Conservation (phyloP, 2,797 vertebrate species). For the Pseudochirops cupreus region DNA sequence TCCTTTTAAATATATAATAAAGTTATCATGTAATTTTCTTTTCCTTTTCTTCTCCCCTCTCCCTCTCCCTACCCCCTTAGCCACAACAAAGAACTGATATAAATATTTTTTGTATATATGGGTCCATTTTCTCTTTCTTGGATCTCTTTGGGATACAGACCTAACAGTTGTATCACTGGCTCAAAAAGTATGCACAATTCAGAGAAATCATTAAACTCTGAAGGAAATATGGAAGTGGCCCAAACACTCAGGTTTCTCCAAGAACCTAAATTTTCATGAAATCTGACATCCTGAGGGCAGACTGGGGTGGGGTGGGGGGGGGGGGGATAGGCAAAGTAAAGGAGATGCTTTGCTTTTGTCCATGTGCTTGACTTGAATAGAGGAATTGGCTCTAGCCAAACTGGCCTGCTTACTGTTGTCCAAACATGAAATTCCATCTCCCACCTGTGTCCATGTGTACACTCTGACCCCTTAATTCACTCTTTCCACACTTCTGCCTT, state of each 20-base stretch:
- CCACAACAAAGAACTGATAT: background rate
- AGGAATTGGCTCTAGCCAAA: background rate
- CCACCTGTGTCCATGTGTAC: background rate
- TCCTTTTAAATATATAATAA: background rate
- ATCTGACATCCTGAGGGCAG: background rate
- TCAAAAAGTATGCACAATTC: background rate
- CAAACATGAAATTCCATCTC: too few species aligned
- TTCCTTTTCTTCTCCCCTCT: background rate
- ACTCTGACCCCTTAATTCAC: background rate
- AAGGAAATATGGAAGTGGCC: background rate
- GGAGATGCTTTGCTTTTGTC: background rate
- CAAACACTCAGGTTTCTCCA: background rate
- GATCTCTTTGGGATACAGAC: background rate
- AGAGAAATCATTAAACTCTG: background rate
- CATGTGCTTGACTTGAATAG: background rate
- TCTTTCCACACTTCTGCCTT: background rate
- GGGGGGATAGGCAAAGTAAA: background rate
- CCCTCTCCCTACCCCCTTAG: too few species aligned
- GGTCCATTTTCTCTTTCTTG: background rate
- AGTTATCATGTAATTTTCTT: background rate
- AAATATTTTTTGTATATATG: background rate
- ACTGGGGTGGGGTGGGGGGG: background rate
- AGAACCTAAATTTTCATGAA: background rate
- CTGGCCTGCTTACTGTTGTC: too few species aligned
- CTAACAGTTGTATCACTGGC: background rate